These are phyloP conservation scores for Hemicentrotus pulcherrimus DNA, from an alignment of 35 echinoderm and acorn worm species.

Conservation along the genomic window DNA sequence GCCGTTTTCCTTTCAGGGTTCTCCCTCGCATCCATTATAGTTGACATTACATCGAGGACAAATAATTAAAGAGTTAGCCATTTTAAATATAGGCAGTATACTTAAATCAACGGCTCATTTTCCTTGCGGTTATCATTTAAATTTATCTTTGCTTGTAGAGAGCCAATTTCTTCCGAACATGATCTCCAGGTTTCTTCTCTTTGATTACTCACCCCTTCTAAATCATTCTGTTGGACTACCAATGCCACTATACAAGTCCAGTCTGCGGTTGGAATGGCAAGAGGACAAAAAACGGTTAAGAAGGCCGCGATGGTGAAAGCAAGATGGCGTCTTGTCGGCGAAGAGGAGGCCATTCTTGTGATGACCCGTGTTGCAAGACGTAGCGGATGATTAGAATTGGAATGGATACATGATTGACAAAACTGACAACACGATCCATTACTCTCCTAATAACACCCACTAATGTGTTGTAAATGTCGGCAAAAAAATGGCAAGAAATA, in stretches of 20 bases:
- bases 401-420: conserved; percentile 21
- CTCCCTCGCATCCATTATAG: background rate
- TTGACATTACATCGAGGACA: background rate
- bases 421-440: conserved; percentile 39
- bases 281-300: background rate
- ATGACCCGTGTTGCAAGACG: conserved; percentile 35
- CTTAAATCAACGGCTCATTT: background rate
- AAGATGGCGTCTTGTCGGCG: conserved; percentile 30
- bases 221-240: background rate
- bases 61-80: background rate
- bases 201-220: no score
- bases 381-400: conserved; percentile 24
- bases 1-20: background rate
- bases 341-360: conserved; percentile 13
- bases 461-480: background rate
- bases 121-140: background rate
- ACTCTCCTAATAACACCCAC: background rate
- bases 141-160: background rate
- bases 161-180: no score
- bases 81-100: background rate
- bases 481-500: background rate
- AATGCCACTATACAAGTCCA: background rate
- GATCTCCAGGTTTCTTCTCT: no score
- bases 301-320: conserved; percentile 21
- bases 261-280: background rate